phyloP scores from a whole-genome alignment of 2,113 vertebrate species.

The Lophotis ruficrista region DNA sequence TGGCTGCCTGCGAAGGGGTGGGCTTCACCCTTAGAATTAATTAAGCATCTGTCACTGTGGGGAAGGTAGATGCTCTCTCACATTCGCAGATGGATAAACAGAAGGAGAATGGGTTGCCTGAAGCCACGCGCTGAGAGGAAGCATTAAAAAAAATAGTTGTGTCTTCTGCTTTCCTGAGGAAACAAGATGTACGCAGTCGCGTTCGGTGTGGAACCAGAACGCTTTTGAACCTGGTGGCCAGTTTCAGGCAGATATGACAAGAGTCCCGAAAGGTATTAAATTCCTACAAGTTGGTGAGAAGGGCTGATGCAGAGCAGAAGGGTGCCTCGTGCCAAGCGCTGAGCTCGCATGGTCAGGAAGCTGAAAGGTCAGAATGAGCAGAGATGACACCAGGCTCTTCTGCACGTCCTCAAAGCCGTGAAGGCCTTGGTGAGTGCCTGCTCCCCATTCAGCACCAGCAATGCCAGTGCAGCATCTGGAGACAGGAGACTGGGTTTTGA shows the following conservation, averaged over 20 bases:
- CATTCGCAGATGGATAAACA: slow-evolving; percentile 10
- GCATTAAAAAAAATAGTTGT: accelerated
- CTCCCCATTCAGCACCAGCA: neutral
- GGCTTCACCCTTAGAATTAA: neutral
- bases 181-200: accelerated
- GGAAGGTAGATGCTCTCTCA: neutral
- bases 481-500: accelerated
- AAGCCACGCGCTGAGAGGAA: neutral
- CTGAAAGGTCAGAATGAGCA: accelerated
- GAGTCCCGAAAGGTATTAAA: neutral
- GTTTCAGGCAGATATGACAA: accelerated
- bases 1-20: neutral
- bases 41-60: neutral
- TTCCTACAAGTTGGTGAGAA: accelerated
- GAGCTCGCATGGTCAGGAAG: accelerated
- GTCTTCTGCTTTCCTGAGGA: neutral
- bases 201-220: accelerated
- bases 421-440: accelerated
- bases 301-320: neutral
- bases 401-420: neutral
- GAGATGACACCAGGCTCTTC: too few relatives aligned
- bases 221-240: neutral
- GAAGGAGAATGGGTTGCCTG: slow-evolving; percentile 45
- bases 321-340: accelerated
- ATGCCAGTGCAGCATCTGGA: too few relatives aligned